phyloP scores from a whole-genome alignment of 2,888 invertebrate genomes.

The Ashinkailepas kermadecensis region DNA sequence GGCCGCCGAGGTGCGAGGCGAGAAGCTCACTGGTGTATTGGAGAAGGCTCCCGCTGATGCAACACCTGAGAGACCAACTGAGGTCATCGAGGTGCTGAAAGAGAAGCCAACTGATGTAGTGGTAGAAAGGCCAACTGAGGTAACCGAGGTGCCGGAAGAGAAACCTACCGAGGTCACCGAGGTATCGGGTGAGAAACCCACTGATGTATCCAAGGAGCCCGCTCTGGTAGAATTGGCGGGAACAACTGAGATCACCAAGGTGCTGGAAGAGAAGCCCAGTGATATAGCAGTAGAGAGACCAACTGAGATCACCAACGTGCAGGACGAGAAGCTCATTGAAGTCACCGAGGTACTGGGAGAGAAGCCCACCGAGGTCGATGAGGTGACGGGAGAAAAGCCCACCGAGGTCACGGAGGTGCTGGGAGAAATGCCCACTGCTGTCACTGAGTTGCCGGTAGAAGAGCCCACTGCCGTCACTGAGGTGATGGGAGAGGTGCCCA shows the following conservation, averaged over 20 bases:
- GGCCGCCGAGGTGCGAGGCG: too few relatives aligned
- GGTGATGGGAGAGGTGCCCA: neutral
- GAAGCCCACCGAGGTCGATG: too few relatives aligned
- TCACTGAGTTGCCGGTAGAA: neutral
- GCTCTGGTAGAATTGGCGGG: neutral
- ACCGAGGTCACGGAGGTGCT: too few relatives aligned
- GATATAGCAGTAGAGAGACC: too few relatives aligned
- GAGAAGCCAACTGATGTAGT: too few relatives aligned
- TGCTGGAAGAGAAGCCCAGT: neutral
- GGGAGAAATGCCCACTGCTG: too few relatives aligned
- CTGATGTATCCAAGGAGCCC: neutral
- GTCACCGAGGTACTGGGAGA: too few relatives aligned
- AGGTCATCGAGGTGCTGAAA: neutral
- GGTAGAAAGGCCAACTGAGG: too few relatives aligned
- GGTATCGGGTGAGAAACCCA: neutral
- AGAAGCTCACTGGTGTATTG: neutral
- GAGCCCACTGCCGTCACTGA: neutral
- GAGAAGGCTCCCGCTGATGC: too few relatives aligned
- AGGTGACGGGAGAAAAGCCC: too few relatives aligned
- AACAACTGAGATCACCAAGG: neutral
- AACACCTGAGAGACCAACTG: too few relatives aligned
- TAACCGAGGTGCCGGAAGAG: too few relatives aligned
- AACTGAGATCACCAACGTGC: neutral
- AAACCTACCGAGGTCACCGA: neutral
- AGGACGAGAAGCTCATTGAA: slow-evolving; percentile 6